These are phyloP conservation scores for Coremacera marginata DNA, from an alignment of 2,888 invertebrate genomes.

Conservation along the genomic window DNA sequence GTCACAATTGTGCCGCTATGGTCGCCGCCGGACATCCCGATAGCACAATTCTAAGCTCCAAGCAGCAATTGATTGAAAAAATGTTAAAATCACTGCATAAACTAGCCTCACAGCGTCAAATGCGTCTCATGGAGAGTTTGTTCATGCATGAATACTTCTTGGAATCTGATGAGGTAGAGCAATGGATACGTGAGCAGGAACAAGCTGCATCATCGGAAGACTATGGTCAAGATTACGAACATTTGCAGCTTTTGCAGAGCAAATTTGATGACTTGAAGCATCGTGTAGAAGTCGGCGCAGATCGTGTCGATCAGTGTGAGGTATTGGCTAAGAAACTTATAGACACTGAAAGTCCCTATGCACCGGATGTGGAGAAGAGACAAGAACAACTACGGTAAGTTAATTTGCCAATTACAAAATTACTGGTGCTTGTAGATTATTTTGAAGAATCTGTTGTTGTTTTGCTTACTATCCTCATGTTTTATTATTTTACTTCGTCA, in stretches of 20 bases:
- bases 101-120: constrained; percentile 82
- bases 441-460: too few relatives aligned
- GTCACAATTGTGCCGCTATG: constrained; percentile 86
- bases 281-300: constrained; percentile 89
- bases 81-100: constrained; percentile 85
- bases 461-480: too few relatives aligned
- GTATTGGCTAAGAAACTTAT: constrained; percentile 89
- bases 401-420: background rate
- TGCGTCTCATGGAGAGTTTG: constrained; percentile 90
- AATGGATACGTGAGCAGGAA: constrained; percentile 93
- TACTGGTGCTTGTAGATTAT: too few relatives aligned
- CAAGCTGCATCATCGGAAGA: constrained; percentile 92
- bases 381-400: constrained; percentile 88
- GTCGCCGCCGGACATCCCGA: constrained; percentile 86
- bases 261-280: constrained; percentile 95
- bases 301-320: constrained; percentile 91
- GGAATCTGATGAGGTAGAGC: constrained; percentile 90
- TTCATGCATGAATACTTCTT: constrained; percentile 91
- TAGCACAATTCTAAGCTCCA: constrained; percentile 81
- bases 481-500: too few relatives aligned
- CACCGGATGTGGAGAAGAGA: constrained; percentile 85
- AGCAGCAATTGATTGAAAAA: constrained; percentile 82
- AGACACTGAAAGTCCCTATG: constrained; percentile 87
- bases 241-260: constrained; percentile 84
- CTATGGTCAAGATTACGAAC: constrained; percentile 95